These are phyloP conservation scores for Catharus fuscescens DNA, from an alignment of 2,113 vertebrate genomes.

Conservation along the genomic window DNA sequence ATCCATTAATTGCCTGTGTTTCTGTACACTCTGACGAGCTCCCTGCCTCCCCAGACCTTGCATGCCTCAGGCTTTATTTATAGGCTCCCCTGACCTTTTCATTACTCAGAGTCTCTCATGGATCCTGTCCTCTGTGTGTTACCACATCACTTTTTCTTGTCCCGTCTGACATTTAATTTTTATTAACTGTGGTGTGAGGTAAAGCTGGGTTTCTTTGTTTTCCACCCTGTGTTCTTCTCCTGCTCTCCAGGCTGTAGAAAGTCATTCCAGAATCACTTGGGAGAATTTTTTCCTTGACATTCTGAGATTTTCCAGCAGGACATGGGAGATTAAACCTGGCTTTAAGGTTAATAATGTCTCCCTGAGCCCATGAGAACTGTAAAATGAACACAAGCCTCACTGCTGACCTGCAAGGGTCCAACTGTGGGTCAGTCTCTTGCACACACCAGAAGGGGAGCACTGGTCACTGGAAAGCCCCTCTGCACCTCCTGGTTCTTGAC, in stretches of 20 bases:
- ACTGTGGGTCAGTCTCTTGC: neutral
- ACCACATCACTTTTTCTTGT: slow-evolving; percentile 41
- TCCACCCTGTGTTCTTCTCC: neutral
- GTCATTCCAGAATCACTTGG: neutral
- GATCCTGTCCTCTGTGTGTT: slow-evolving; percentile 37
- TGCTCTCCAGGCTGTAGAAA: neutral
- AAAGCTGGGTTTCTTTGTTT: slow-evolving; percentile 47
- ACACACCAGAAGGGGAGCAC: neutral
- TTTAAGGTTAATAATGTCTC: neutral
- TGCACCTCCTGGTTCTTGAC: neutral
- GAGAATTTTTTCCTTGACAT: neutral
- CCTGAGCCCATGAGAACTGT: neutral
- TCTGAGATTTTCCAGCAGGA: neutral
- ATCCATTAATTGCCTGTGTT: neutral
- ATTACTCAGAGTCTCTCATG: slow-evolving; percentile 4
- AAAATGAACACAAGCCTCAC: neutral
- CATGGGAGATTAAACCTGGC: neutral
- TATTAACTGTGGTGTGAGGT: slow-evolving; percentile 29
- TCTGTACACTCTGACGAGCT: neutral
- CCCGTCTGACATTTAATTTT: slow-evolving; percentile 50
- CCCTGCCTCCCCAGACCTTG: neutral
- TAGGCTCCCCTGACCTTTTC: slow-evolving; percentile 59
- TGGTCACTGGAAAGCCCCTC: neutral
- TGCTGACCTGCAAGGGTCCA: neutral
- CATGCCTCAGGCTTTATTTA: slow-evolving; percentile 28